A percentile compares a stretch with the other conserved stretches of the same genome.
These are phyloP conservation scores for Blastomussa wellsi DNA, from an alignment of 92 coral and sea anemone species.

Conservation along the genomic window DNA sequence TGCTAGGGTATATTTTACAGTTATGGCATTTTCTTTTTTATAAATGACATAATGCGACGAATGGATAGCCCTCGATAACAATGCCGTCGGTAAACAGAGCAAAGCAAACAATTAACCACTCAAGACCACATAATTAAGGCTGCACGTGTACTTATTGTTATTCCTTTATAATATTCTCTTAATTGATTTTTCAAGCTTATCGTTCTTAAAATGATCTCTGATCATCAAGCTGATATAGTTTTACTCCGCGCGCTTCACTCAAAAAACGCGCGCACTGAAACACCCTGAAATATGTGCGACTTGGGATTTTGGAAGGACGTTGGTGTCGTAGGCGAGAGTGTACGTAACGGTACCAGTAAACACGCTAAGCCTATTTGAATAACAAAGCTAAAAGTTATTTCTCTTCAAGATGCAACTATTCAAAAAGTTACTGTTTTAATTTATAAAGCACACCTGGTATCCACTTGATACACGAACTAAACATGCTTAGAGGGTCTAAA, in stretches of 20 bases:
- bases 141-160: slow-evolving; percentile 25
- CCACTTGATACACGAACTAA: slow-evolving; percentile 5
- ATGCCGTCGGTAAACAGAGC: not conserved
- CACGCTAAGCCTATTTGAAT: slow-evolving; percentile 13
- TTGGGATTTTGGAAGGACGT: too few relatives aligned
- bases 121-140: slow-evolving; percentile 15
- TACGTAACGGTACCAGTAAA: not conserved
- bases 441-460: not conserved
- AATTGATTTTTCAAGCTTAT: slow-evolving; percentile 16
- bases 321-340: not conserved
- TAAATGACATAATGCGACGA: not conserved
- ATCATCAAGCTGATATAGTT: not conserved
- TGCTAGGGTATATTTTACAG: not conserved
- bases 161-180: not conserved
- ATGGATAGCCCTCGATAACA: not conserved
- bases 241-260: not conserved
- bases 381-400: slow-evolving; percentile 12
- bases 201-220: not conserved
- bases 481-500: not conserved
- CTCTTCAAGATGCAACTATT: not conserved
- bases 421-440: not conserved
- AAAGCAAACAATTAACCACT: slow-evolving; percentile 5
- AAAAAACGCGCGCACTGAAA: not conserved
- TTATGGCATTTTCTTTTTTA: not conserved
- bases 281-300: not conserved